A percentile compares a stretch with the other conserved stretches of the same genome.
Evolutionary conservation across 1,140 invertebrate genomes (phyloP).

Genomic region (Homarus americanus): DNA sequence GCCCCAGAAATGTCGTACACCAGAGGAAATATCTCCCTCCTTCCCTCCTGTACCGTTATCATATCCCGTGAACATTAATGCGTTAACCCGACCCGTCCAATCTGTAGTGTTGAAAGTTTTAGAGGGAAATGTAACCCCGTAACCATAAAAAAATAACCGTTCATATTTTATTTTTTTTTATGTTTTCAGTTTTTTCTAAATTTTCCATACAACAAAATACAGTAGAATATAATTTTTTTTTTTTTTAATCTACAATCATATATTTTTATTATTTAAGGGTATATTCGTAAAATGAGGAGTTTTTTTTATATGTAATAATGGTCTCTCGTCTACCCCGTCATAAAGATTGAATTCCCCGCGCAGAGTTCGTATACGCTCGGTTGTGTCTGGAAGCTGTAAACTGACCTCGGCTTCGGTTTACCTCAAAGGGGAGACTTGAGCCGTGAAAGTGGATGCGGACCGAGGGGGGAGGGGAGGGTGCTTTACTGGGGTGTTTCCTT

Average conservation of each 20-base stretch:
- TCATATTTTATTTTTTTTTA: background rate
- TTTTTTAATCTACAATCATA: no score
- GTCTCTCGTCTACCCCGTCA: background rate
- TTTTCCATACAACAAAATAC: no score
- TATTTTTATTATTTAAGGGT: no score
- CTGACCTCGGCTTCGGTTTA: conserved; percentile 19
- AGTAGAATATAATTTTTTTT: no score
- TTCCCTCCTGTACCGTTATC: no score
- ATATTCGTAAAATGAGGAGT: background rate
- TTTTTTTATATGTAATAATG: background rate
- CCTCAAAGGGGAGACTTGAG: background rate
- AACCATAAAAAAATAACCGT: background rate
- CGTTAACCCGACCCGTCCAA: no score
- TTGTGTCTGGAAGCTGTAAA: conserved; percentile 7
- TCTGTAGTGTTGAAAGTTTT: background rate
- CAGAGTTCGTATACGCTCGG: background rate
- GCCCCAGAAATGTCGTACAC: no score
- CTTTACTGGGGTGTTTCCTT: background rate
- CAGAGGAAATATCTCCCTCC: no score
- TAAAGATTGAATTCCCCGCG: background rate
- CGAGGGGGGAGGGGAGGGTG: background rate
- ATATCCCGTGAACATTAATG: no score
- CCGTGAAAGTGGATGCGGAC: background rate
- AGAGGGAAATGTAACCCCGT: background rate
- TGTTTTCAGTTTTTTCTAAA: background rate